phyloP scores from a whole-genome alignment of 2,888 invertebrate genomes.

The Flabesymbios commensalis region DNA sequence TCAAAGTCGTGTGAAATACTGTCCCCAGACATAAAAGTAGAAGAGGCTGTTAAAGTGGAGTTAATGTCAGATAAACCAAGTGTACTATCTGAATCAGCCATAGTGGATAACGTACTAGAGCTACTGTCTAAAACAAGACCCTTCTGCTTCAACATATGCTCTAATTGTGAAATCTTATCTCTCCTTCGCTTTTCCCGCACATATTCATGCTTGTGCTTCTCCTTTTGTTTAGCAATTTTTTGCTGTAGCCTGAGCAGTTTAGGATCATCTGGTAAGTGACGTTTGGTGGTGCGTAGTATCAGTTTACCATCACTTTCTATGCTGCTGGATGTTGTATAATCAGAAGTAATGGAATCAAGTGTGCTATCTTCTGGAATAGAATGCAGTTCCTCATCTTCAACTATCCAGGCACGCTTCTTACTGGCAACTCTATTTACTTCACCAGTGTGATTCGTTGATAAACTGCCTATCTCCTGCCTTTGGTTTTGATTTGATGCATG shows the following conservation, averaged over 20 bases:
- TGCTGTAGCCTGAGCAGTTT: constrained; percentile 50
- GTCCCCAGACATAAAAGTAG: too few relatives aligned
- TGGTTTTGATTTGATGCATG: too few relatives aligned
- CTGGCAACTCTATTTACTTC: too few relatives aligned
- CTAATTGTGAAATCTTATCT: constrained; percentile 48
- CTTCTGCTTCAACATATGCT: constrained; percentile 38
- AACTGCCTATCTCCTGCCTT: too few relatives aligned
- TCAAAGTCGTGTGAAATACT: too few relatives aligned
- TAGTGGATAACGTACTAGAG: too few relatives aligned
- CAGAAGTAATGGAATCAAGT: constrained; percentile 24
- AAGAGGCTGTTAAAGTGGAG: too few relatives aligned
- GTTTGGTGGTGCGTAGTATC: constrained; percentile 11
- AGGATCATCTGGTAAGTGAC: constrained; percentile 42
- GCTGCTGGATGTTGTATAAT: constrained; percentile 24
- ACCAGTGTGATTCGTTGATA: too few relatives aligned
- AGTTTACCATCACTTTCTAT: constrained; percentile 14
- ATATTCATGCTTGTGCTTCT: constrained; percentile 48
- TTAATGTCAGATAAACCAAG: too few relatives aligned
- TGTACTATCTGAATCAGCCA: too few relatives aligned
- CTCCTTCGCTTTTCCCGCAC: constrained; percentile 44
- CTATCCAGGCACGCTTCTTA: constrained; percentile 37
- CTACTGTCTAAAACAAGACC: too few relatives aligned
- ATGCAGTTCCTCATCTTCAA: constrained; percentile 45
- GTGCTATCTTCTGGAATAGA: constrained; percentile 53
- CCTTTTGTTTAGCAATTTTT: constrained; percentile 49